A percentile compares a stretch with the other conserved stretches of the same genome.
Evolutionary conservation across 2,888 invertebrate genomes (phyloP).

Genomic region (Melitaea athalia): DNA sequence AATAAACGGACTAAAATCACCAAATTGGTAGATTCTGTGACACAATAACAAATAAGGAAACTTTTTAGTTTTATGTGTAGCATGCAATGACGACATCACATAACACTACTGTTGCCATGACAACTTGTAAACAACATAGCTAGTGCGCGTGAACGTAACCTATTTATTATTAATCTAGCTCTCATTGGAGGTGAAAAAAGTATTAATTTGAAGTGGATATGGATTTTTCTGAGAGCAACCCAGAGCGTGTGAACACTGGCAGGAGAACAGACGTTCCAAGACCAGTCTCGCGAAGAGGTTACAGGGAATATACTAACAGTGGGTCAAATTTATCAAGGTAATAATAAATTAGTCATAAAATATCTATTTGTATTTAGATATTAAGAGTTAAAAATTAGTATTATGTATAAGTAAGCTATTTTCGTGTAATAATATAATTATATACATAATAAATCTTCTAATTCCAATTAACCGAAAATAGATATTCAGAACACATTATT

Average conservation of each 20-base stretch:
- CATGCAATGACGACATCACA: background rate
- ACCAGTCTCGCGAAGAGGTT: slow-evolving; percentile 71
- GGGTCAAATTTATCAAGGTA: slow-evolving; percentile 67
- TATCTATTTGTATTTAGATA: too few relatives aligned
- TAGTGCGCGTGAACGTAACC: slow-evolving; percentile 60
- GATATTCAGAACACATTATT: too few relatives aligned
- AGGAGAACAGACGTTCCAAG: slow-evolving; percentile 60
- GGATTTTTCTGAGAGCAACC: slow-evolving; percentile 73
- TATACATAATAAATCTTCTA: too few relatives aligned
- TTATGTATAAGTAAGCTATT: too few relatives aligned
- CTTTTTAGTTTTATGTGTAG: background rate
- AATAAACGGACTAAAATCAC: too few relatives aligned
- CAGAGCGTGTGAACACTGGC: slow-evolving; percentile 53
- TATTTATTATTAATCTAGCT: slow-evolving; percentile 39
- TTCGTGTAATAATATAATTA: too few relatives aligned
- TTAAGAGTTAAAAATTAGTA: too few relatives aligned
- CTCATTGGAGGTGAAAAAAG: slow-evolving; percentile 30
- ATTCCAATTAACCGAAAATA: too few relatives aligned
- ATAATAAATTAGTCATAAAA: slow-evolving; percentile 6
- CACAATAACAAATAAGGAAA: background rate
- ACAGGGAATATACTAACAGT: slow-evolving; percentile 65
- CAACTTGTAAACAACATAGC: slow-evolving; percentile 63
- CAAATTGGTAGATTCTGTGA: too few relatives aligned
- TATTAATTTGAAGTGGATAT: slow-evolving; percentile 51
- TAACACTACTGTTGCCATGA: slow-evolving; percentile 54